Evolutionary conservation across 1,140 invertebrate genomes (phyloP).

Genomic region (Brevipalpus yothersi): DNA sequence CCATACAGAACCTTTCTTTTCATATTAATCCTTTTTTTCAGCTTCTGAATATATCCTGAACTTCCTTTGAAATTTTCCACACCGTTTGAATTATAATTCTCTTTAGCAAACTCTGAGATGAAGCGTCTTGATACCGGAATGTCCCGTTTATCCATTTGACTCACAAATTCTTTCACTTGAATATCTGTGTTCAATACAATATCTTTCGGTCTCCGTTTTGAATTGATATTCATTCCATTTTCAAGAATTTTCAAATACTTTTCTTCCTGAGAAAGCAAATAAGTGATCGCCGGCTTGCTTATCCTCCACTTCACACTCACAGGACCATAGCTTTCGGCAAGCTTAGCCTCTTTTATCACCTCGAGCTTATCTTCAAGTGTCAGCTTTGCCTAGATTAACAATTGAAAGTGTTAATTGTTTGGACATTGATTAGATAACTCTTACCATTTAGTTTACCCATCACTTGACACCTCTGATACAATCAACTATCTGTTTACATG

Average conservation of each 20-base stretch:
- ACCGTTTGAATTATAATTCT: background rate
- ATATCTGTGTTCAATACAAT: background rate
- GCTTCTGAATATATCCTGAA: background rate
- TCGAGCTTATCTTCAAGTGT: background rate
- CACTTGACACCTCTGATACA: too few relatives aligned
- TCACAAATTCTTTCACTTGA: background rate
- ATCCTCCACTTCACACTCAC: background rate
- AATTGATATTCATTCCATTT: background rate
- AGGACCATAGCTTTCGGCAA: background rate
- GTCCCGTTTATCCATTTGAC: background rate
- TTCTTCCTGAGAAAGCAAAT: background rate
- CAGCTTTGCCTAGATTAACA: background rate
- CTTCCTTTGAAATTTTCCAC: background rate
- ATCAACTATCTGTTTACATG: too few relatives aligned
- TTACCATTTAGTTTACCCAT: too few relatives aligned
- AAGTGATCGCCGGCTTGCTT: background rate
- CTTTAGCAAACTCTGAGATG: background rate
- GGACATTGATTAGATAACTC: too few relatives aligned
- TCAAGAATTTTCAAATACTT: background rate
- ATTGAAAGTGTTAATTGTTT: too few relatives aligned
- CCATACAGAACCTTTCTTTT: background rate
- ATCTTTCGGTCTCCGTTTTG: background rate
- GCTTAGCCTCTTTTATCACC: background rate
- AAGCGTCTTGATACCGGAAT: background rate
- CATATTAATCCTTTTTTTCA: background rate